A percentile compares a stretch with the other conserved stretches of the same genome.
Evolutionary conservation across 2,113 vertebrate genomes (phyloP).

Genomic region (Scolopax mira): DNA sequence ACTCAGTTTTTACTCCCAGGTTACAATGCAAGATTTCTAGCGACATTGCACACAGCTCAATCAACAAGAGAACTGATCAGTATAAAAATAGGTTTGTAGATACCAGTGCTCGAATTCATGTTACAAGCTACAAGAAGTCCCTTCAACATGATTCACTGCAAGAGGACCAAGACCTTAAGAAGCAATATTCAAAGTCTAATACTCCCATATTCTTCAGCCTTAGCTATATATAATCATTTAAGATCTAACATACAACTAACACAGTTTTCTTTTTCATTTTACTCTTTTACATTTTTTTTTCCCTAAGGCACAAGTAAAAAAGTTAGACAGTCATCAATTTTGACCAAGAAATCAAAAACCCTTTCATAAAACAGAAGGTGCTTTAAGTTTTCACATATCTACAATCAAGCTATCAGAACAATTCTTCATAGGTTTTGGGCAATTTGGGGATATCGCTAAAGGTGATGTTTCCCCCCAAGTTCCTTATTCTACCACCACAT

Average conservation of each 20-base stretch:
- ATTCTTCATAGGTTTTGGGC: background rate
- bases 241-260: background rate
- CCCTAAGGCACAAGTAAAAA: background rate
- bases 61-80: background rate
- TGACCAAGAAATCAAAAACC: background rate
- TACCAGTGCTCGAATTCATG: background rate
- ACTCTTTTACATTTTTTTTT: background rate
- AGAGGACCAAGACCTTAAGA: background rate
- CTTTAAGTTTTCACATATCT: background rate
- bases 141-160: background rate
- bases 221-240: background rate
- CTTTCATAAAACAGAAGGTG: background rate
- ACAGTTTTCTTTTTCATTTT: background rate
- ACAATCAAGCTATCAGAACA: background rate
- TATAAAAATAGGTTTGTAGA: background rate
- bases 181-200: background rate
- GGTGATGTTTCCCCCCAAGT: fast-evolving
- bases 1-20: background rate
- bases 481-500: background rate
- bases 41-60: background rate
- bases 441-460: background rate
- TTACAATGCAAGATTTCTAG: background rate
- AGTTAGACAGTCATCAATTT: background rate
- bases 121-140: background rate
- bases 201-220: background rate